Evolutionary conservation across 2,797 vertebrate genomes (phyloP), one percentile per base, ranked within the genome.

Genomic region (Oryzias sinensis): DNA sequence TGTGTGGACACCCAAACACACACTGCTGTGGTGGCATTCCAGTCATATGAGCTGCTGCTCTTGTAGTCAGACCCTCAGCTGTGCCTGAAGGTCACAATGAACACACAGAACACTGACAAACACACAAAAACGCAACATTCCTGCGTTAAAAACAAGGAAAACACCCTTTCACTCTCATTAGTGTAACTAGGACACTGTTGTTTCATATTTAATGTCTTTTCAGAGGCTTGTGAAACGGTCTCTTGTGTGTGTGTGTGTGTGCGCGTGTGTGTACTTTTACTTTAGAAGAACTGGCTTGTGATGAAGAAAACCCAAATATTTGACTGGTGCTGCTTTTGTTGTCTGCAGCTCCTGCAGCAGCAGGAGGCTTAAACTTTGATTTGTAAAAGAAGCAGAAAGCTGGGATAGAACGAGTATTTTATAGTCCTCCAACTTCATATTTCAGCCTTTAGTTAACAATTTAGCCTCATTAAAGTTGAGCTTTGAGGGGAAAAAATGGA

Each of bases 51-150:
- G 70, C 70, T 69, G 65, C 68, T 43, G 53, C 1, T 37, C 54
- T 66, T 74, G 60, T 64, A 64, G 33, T 74, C 42, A 25, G 72
- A 74, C 63, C 81, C 71, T 85, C 83, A 83, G 85, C 85, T 85
- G 77, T 72, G 78, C 71, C 62, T 74, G 75, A 83, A 85, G 75
- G 79, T 82, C 83, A 80, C 44, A 41, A 37, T 18, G 24, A 46
- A 67, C 56, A 15, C 62, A 60, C 69, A 59, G 68, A 53, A 29
- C 54, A 67, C 58, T 7, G 64, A 62, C 69, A 59, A 70, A 53
- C 43, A 51, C 45, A 56, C 20, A 45, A 14, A 58, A 37, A 45
- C 52, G 49, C 59, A 41, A 44, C 37, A 17, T 25, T 59, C 16
- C 55, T 55, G 59, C 52, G 44, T 43, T 37, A 37, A 45, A 70